Evolutionary conservation across 2,797 vertebrate genomes (phyloP), one percentile per base, ranked within the genome.

Genomic region (Chaunax sp.): DNA sequence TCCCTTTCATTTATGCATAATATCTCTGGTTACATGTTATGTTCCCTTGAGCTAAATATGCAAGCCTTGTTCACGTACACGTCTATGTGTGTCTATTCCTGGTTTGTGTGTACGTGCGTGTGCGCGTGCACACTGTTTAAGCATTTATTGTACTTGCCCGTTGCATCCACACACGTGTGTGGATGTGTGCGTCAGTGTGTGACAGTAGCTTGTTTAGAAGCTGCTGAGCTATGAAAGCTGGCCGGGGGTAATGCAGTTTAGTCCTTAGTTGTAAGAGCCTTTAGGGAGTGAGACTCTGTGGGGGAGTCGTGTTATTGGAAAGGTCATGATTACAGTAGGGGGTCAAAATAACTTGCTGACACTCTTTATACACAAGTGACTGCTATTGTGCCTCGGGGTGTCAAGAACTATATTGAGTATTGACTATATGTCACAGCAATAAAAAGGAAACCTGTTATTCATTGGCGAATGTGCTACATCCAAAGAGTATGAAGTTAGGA

Each of bases 241-340:
- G 86, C 83, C 87, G 70, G 72, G 59, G 72, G 85, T 92, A 91
- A 90, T 90, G 79, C 85, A 90, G 91, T 91, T 92, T 90, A 88
- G 87, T 83, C 85, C 81, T 81, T 81, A 88, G 89, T 89, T 83
- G 86, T 86, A 90, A 78, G 79, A 86, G 84, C 90, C 91, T 88
- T 88, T 58, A 43, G 91, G 88, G 90, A 93, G 84, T 69, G 80
- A 81, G 82, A 88, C 90, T 91, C 88, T 88, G 81, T 87, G 85
- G 87, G 89, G 86, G 89, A 90, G 90, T 91, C 75, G 69, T 92
- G 93, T 94, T 95, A 93, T 93, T 95, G 91, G 89, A 92, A 91
- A 94, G 92, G 93, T 93, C 93, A 92, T 93, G 92, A 94, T 94
- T 94, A 93, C 93, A 93, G 92, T 89, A 87, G 91, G 92, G 90